Evolutionary conservation across 2,888 invertebrate species (phyloP).

Genomic region (Noctua pronuba): DNA sequence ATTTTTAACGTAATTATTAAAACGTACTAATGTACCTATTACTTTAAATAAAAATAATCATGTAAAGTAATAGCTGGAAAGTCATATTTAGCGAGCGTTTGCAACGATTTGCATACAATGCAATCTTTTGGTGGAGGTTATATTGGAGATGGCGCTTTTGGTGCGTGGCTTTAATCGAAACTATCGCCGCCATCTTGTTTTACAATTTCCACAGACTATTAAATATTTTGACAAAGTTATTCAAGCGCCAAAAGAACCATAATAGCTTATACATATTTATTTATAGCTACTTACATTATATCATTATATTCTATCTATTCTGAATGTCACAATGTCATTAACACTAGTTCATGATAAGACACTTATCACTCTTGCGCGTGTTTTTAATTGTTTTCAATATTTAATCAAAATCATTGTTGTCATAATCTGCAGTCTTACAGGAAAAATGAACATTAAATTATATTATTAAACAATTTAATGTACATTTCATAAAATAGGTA

Average conservation of each 20-base stretch:
- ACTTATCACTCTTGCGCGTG: background rate
- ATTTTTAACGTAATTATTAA: background rate
- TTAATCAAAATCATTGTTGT: slow-evolving; percentile 1
- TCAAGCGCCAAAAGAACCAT: background rate
- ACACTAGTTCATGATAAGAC: slow-evolving; percentile 2
- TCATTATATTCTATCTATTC: background rate
- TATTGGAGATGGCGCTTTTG: background rate
- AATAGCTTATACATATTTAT: background rate
- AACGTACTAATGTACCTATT: background rate
- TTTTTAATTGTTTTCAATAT: background rate
- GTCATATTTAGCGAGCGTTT: slow-evolving; percentile 5
- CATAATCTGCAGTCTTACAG: slow-evolving; percentile 23
- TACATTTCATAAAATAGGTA: background rate
- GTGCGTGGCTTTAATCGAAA: background rate
- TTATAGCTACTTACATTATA: background rate
- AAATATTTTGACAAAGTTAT: background rate
- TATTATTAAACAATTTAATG: background rate
- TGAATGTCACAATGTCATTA: slow-evolving; percentile 12
- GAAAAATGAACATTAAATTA: background rate
- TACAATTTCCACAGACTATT: background rate
- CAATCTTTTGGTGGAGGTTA: background rate
- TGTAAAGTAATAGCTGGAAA: slow-evolving; percentile 3
- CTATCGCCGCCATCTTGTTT: background rate
- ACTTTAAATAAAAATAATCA: background rate
- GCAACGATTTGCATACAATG: slow-evolving; percentile 46